phyloP scores from a whole-genome alignment of 2,797 vertebrate genomes.

The Neosilurus hyrtlii region DNA sequence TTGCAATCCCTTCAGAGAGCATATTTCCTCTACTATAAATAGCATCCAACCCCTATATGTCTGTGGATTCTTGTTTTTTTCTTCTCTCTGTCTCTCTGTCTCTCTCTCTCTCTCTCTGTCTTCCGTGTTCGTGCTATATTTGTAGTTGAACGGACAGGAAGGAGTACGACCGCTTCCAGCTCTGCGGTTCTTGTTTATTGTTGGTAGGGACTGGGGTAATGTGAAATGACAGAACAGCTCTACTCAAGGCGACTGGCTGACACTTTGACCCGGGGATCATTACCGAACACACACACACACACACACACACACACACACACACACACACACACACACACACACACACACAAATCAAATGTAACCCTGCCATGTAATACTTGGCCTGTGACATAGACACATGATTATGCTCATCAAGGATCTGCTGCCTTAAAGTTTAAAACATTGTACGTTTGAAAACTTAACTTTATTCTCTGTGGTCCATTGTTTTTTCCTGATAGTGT shows the following conservation, averaged over 20 bases:
- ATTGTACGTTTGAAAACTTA: constrained; percentile 6
- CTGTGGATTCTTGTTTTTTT: constrained; percentile 63
- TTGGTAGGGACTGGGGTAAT: constrained; percentile 35
- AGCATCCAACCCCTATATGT: constrained; percentile 61
- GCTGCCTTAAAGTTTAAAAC: not conserved
- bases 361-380: constrained; percentile 1
- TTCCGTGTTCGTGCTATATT: constrained; percentile 56
- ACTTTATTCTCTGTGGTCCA: not conserved
- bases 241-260: constrained; percentile 29
- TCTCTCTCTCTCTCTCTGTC: constrained; percentile 28
- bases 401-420: not conserved
- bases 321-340: not conserved
- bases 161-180: constrained; percentile 47
- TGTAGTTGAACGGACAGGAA: constrained; percentile 58
- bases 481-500: constrained; percentile 19
- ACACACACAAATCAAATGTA: too few species aligned
- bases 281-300: not conserved
- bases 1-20: constrained; percentile 73
- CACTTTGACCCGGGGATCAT: constrained; percentile 37
- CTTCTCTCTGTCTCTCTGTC: not conserved
- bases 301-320: constrained; percentile 7
- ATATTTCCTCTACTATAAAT: constrained; percentile 76
- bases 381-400: not conserved
- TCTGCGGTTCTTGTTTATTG: constrained; percentile 46
- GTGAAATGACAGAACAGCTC: constrained; percentile 41